These are phyloP conservation scores for Pseudomyrmex cubaensis DNA, from an alignment of 1,140 invertebrate species.

Conservation along the genomic window DNA sequence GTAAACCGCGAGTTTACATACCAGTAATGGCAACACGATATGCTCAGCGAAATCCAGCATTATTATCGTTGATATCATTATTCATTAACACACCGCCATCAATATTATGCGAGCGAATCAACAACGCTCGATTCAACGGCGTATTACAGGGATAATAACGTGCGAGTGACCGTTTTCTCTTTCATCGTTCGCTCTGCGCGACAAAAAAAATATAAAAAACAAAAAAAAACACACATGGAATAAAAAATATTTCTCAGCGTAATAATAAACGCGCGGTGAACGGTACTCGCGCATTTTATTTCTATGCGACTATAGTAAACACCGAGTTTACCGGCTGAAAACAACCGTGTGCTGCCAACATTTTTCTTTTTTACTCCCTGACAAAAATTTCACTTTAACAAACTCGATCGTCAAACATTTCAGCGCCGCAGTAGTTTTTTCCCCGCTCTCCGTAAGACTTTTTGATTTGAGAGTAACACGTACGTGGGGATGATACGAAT, in stretches of 20 bases:
- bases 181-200: not conserved
- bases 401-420: not conserved
- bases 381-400: conserved; percentile 26
- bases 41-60: conserved; percentile 21
- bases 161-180: not conserved
- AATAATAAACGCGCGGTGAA: not conserved
- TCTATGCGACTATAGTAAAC: conserved; percentile 7
- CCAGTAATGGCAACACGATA: conserved; percentile 37
- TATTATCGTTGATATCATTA: conserved; percentile 55
- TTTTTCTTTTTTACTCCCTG: not conserved
- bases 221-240: not conserved
- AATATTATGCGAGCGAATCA: conserved; percentile 25
- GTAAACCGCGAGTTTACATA: conserved; percentile 42
- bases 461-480: too few relatives aligned
- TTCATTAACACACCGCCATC: conserved; percentile 48
- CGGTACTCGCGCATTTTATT: conserved; percentile 15
- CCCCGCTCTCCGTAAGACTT: too few relatives aligned
- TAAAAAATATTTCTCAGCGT: conserved; percentile 11
- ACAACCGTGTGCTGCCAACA: conserved; percentile 11
- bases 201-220: not conserved
- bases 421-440: too few relatives aligned
- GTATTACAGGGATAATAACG: conserved; percentile 28
- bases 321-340: not conserved
- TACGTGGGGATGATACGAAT: too few relatives aligned
- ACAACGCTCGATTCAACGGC: not conserved